These are phyloP conservation scores for Girardia tigrina DNA, from an alignment of 2,888 invertebrate genomes.

Conservation along the genomic window DNA sequence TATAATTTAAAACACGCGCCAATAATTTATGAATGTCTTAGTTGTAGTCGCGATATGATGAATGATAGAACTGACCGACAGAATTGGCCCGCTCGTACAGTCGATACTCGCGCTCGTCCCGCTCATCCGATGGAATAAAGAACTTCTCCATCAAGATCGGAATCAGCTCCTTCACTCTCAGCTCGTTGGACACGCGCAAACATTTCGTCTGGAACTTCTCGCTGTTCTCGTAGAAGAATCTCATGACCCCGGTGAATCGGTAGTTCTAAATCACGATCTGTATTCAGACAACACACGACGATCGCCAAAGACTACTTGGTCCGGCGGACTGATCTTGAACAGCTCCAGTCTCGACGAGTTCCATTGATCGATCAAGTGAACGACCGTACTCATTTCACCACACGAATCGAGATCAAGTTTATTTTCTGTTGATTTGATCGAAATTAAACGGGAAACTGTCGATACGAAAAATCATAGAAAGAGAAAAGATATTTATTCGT, in stretches of 20 bases:
- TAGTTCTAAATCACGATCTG: no score
- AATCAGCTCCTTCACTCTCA: neutral
- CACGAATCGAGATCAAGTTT: no score
- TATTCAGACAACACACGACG: no score
- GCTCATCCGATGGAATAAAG: neutral
- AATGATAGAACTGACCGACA: neutral
- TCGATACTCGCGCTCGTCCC: neutral
- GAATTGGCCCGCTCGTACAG: neutral
- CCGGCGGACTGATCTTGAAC: neutral
- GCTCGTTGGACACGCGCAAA: neutral
- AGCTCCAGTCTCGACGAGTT: neutral
- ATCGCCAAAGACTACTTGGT: neutral
- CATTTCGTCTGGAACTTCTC: conserved; percentile 9
- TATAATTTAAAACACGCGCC: no score
- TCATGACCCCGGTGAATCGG: neutral
- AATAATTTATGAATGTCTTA: no score
- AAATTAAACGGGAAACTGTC: no score
- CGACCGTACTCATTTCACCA: neutral
- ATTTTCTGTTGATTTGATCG: no score
- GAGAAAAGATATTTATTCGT: neutral
- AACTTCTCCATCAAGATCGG: neutral
- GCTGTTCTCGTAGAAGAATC: neutral
- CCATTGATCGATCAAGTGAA: conserved; percentile 15
- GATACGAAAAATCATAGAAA: neutral
- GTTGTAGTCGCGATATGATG: no score